Evolutionary conservation across 2,888 invertebrate genomes (phyloP).

Genomic region (Sclerodermus sp.): DNA sequence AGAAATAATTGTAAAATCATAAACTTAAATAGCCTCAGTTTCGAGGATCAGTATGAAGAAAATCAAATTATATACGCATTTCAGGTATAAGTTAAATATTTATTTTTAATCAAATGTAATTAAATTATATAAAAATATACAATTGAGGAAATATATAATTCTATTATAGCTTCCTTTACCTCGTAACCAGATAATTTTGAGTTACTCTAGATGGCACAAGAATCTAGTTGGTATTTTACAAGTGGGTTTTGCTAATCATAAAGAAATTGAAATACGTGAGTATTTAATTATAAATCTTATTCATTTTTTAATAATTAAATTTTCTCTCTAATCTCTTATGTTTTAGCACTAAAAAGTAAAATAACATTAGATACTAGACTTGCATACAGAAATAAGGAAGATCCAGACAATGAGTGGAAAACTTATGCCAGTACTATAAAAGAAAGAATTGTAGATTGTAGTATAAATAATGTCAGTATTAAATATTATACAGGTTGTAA

Average conservation of each 20-base stretch:
- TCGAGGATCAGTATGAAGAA: conserved; percentile 59
- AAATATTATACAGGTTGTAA: no score
- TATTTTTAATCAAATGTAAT: no score
- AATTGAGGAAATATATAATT: no score
- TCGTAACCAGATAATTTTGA: conserved; percentile 70
- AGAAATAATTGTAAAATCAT: conserved; percentile 67
- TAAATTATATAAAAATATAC: no score
- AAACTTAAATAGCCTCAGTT: conserved; percentile 60
- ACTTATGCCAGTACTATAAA: conserved; percentile 81
- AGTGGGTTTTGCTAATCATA: conserved; percentile 78
- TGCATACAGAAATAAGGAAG: conserved; percentile 83
- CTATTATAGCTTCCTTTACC: conserved; percentile 87
- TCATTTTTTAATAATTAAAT: neutral
- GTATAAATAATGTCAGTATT: conserved; percentile 64
- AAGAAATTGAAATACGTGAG: conserved; percentile 63
- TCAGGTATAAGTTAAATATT: conserved; percentile 61
- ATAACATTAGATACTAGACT: conserved; percentile 80
- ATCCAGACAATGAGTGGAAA: conserved; percentile 80
- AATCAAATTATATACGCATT: conserved; percentile 86
- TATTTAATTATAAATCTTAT: no score
- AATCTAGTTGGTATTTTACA: conserved; percentile 91
- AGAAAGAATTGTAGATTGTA: conserved; percentile 82
- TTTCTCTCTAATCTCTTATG: no score
- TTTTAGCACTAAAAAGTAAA: conserved; percentile 64
- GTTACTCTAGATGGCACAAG: conserved; percentile 97